Conservation (phyloP, 2,113 vertebrate species). For the Rafetus swinhoei region DNA sequence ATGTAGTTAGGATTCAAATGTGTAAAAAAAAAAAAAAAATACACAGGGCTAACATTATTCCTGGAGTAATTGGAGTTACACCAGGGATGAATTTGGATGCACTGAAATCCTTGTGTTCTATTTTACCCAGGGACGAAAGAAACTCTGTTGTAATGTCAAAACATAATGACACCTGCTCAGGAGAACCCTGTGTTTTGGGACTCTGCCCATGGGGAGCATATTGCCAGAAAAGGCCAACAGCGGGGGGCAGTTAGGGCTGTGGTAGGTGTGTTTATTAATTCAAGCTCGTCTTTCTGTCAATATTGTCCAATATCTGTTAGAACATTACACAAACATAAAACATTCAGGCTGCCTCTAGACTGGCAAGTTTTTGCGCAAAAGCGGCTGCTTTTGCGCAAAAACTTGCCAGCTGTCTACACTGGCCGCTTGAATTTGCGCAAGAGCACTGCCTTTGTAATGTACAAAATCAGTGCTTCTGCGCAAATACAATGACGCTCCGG, state of each 20-base stretch:
- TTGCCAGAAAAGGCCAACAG: rapidly evolving
- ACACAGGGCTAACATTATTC: slow-evolving; percentile 39
- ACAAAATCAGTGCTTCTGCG: too few relatives aligned
- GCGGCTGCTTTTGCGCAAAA: too few relatives aligned
- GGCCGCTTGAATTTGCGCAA: too few relatives aligned
- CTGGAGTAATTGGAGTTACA: slow-evolving; percentile 9
- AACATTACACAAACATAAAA: background rate
- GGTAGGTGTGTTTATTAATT: background rate
- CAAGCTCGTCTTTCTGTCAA: background rate
- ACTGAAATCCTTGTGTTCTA: background rate
- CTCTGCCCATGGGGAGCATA: rapidly evolving
- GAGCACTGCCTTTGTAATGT: too few relatives aligned
- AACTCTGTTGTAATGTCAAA: background rate
- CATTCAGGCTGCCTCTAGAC: too few relatives aligned
- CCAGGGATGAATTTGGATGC: background rate
- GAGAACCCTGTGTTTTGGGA: background rate
- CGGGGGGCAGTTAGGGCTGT: background rate
- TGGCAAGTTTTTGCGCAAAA: too few relatives aligned
- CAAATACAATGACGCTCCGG: too few relatives aligned
- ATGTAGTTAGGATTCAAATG: slow-evolving; percentile 25
- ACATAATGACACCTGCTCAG: background rate
- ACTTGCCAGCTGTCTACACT: too few relatives aligned
- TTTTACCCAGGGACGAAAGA: background rate
- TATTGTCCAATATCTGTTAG: background rate
- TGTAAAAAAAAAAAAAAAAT: background rate